Base-by-base conservation (phyloP, 2,113 vertebrate species). In the Melanocharis versteri region DNA sequence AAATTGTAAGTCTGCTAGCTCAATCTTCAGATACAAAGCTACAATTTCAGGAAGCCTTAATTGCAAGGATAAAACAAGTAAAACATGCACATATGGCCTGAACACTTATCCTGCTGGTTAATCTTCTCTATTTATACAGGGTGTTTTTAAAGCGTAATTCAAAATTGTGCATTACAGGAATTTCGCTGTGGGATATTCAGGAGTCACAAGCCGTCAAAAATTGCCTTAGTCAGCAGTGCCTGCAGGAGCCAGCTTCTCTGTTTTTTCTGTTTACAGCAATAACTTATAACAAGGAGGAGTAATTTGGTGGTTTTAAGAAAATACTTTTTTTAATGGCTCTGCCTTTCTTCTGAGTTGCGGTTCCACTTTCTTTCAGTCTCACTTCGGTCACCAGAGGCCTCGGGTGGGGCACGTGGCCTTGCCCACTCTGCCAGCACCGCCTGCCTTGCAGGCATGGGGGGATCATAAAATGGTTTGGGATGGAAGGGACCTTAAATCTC, bases 61-160 rank as follows among this genome's bases (percentile, higher is more conserved):
- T 81, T 90, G 33, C 82, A 31, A 87, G 71, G 17, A 47, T 95
- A 69, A 80, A 87, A 35, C 30, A 39, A 76, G 45, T 78, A 64
- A 93, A 92, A 81, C 44, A 37, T 57, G 58, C 60, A 30, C 75
- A 87, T 90, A 68, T 87, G 70, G 84, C 65, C 68, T 57, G 60
- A 89, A 83, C 39, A 23, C 61, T 94, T 94, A 87, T 42, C 78
- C 88, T 87, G 61, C 60, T 83, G 57, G 88, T 95, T 95, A 94
- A 95, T 97, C 95, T 91, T 89, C 60, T 45, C 69, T 86, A 40
- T 88, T 93, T 83, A 42, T 77, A 83, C 70, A 78, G 71, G 23
- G 75, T 93, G 65, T 86, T 97, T 96, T 90, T 60, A 83, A 93
- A 95, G 72, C 15, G 3, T 88, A 91, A 90, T 87, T 94, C 81